Base-by-base conservation (phyloP, 2,888 invertebrate genomes). In the Hyles lineata region DNA sequence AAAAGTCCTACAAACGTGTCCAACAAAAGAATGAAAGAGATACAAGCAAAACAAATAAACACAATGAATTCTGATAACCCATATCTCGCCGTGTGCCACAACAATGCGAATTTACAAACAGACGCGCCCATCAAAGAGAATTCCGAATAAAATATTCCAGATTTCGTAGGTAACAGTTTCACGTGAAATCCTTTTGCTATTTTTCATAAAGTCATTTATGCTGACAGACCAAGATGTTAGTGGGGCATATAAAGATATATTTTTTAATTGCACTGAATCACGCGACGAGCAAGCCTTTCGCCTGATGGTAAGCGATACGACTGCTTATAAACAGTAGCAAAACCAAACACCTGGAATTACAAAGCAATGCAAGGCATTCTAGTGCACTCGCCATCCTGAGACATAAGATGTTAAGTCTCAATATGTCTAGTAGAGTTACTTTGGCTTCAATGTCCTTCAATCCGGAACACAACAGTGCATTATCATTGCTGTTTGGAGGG, bases 71-170 rank as follows among this genome's bases (percentile, higher is more conserved):
- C 67, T 67, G 67, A 67, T 67, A 67, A 21, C 23, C 67, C 67
- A 67, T 67, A 67, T 67, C 67, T 50, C 63, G 15, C 43, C 43
- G 63, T 17, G 43, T 67, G 67, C 43, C 67, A 50, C 43, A 67
- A 67, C 67, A 67, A 67, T 67, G 67, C 7, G 21, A 50, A 67
- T 67, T 63, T 50, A 67, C 32, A 73, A 73, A 63, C 73, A 73
- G 67, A 71, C 43, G 71, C 15, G 67, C 29, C 29, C 52, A 58
- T 70, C 58, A 58, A 55, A 70, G 55, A 55, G 52, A 70, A 70
- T 70, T 25, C 19, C 52, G 50, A 55, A 58, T 58, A 70, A 25
- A 58, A 55, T 70, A 70, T 58, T 70, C 23, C 50, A 50, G 23
- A 50, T 50, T 50, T 67, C 15, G 50, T 50, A 7, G 43, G 23